Evolutionary conservation across 23 tunicate species (phyloP), one percentile per base, ranked within the genome.

Genomic region (Diplosoma virens): DNA sequence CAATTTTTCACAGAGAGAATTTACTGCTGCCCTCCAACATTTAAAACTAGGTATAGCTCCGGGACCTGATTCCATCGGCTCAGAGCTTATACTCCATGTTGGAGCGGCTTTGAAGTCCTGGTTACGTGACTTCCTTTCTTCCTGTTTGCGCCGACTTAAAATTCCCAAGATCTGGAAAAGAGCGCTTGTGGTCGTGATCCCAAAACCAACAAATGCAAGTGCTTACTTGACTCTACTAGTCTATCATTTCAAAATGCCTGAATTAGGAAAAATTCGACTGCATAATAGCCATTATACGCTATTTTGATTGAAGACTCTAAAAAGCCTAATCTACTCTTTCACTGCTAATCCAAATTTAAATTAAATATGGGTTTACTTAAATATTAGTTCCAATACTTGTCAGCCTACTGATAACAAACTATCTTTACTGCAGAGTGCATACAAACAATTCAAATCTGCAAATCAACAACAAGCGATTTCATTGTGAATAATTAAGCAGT

Each of bases 341-440:
- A 55, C 63, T 55, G 63, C 63, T 55, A 55, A 14, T 55, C 63
- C 63, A 55, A 55, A n/a, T 25, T 11, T 55, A 41, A 41, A 41
- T 41, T 7, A 41, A 41, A 41, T 41, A 41, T 41, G 50, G 50
- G 50, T 41, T 55, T 16, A 55, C 21, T 55, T 55, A 55, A 55
- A 55, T 55, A 55, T 55, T 55, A 55, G 63, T 55, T 55, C 63
- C 63, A 55, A 55, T 55, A 55, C 24, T 55, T 55, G 63, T 55
- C 63, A 20, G 63, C 63, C 63, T 55, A 55, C 63, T 55, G 63
- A 55, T 55, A 55, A 55, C 63, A 55, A 55, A 55, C 21, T 55
- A 11, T 20, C 63, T 55, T 55, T 55, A 55, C 63, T 55, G 63
- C 63, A 55, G 63, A 55, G 63, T 20, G 21, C 63, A 55, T 20